phyloP scores from a whole-genome alignment of 2,113 vertebrate genomes.

The Dasypus novemcinctus region DNA sequence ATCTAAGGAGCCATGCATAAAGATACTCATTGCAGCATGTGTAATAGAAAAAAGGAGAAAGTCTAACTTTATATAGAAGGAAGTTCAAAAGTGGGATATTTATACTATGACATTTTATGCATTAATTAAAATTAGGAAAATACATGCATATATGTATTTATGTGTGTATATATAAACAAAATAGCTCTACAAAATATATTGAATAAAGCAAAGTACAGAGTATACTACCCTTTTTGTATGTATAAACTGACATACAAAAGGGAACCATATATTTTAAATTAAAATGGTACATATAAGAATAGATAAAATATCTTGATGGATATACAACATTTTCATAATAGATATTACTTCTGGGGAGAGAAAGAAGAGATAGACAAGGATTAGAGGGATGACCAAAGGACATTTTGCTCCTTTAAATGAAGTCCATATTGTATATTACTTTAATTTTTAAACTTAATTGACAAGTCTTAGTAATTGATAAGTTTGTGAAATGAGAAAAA shows the following conservation, averaged over 20 bases:
- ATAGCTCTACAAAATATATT: neutral
- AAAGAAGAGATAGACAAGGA: neutral
- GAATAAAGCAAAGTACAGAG: neutral
- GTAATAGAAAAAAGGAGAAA: constrained; percentile 1
- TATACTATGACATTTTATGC: neutral
- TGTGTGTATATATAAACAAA: neutral
- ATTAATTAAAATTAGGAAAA: constrained; percentile 6
- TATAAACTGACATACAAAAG: neutral
- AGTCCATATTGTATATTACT: neutral
- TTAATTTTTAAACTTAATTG: constrained; percentile 3
- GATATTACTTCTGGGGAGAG: neutral
- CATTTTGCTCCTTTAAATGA: neutral
- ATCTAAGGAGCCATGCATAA: neutral
- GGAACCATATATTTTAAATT: neutral
- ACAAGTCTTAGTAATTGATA: neutral
- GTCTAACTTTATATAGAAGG: neutral
- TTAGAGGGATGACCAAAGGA: neutral
- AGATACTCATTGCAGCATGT: neutral
- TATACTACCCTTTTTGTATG: neutral
- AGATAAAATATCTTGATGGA: neutral
- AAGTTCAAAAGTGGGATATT: neutral
- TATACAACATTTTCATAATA: neutral
- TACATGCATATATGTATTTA: neutral
- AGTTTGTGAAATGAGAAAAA: neutral
- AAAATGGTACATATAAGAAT: neutral